Conservation (phyloP, 2,888 invertebrate species). For the Sesia apiformis region DNA sequence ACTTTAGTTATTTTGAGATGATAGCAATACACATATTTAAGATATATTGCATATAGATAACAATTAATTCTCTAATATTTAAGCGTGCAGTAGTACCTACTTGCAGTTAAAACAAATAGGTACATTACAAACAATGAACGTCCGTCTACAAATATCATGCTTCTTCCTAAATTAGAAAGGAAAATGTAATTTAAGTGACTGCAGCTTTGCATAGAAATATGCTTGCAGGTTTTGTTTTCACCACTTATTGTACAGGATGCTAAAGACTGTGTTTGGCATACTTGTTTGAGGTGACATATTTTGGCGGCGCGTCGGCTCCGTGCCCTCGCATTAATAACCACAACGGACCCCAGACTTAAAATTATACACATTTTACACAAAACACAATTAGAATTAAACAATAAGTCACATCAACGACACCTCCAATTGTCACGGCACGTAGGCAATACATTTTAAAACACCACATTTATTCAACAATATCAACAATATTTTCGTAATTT, state of each 20-base stretch:
- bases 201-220: neutral
- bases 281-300: constrained; percentile 60
- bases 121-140: no score
- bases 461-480: constrained; percentile 11
- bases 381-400: constrained; percentile 1
- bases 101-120: no score
- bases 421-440: constrained; percentile 13
- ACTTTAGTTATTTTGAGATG: no score
- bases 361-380: constrained; percentile 40
- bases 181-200: neutral
- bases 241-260: constrained; percentile 31
- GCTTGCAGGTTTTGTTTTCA: constrained; percentile 37
- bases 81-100: no score
- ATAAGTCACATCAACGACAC: constrained; percentile 3
- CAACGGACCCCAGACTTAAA: constrained; percentile 45
- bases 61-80: no score
- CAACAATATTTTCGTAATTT: constrained; percentile 25
- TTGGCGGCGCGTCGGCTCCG: constrained; percentile 49
- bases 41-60: no score
- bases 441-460: constrained; percentile 19
- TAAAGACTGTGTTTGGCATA: constrained; percentile 47
- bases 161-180: no score
- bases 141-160: no score
- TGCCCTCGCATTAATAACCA: constrained; percentile 65
- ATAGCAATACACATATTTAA: no score